Evolutionary conservation across 2,888 invertebrate species (phyloP), one percentile per base, ranked within the genome.

Genomic region (Philonicus albiceps): DNA sequence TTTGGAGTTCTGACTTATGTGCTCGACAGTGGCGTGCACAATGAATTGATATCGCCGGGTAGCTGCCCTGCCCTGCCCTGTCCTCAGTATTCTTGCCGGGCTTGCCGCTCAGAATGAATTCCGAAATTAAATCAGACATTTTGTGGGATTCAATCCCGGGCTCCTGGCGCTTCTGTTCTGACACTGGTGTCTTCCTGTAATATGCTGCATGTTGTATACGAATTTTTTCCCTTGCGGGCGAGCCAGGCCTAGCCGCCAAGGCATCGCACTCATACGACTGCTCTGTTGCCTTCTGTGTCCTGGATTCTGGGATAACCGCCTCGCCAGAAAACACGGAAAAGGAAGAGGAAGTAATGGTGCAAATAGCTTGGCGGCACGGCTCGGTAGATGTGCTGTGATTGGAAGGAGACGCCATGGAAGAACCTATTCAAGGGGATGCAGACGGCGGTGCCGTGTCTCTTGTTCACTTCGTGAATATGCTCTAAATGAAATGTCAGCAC

Each of bases 401-500:
- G 73, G 84, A 73, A 72, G 55, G 81, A 64, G 80, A 31, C 27
- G 49, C 81, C 34, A 81, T 55, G 31, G 49, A 31, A 81, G 55
- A 6, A 81, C 55, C 31, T 19, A n/a, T 31, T 34, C 55, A 34
- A 30, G 84, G 64, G 31, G 27, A 22, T 84, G 73, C 40, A 40
- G 30, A 84, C 27, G 40, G 37, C 72, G 84, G 22, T n/a, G 19
- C 34, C 27, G 43, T 27, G 22, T 73, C 64, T 81, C 37, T 37
- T 73, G 84, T 73, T 73, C 84, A 40, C 73, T 73, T 27, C 31
- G 40, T 84, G 84, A 84, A 73, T 84, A 73, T 73, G 40, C 40
- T 73, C 73, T 86, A 86, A 86, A 86, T 86, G 86, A 86, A 86
- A 86, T 86, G 86, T 86, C 86, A 86, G 86, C 86, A 86, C 86